phyloP scores from a whole-genome alignment of 2,888 invertebrate species.

The Stenotaenia linearis region DNA sequence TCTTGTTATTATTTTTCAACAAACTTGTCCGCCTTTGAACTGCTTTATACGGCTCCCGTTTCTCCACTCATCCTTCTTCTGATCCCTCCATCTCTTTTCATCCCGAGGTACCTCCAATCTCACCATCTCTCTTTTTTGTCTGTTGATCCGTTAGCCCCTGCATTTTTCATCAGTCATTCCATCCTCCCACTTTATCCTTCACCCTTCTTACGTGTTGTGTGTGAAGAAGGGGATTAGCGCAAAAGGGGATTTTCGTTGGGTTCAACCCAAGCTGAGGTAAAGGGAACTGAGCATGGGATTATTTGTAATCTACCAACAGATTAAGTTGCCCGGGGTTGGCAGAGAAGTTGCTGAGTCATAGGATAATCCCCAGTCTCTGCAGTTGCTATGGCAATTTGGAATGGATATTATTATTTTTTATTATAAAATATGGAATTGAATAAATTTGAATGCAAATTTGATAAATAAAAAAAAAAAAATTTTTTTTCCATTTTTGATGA shows the following conservation, averaged over 20 bases:
- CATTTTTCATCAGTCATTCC: conserved; percentile 37
- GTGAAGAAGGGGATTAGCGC: conserved; percentile 24
- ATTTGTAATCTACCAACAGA: conserved; percentile 6
- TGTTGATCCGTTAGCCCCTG: conserved; percentile 37
- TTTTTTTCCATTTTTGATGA: no score
- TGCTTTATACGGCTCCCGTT: not conserved
- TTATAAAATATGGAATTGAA: no score
- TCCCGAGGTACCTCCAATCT: conserved; percentile 36
- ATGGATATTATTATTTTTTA: not conserved
- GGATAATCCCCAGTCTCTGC: not conserved
- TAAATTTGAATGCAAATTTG: no score
- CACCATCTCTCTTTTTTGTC: conserved; percentile 35
- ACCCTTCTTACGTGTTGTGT: conserved; percentile 24
- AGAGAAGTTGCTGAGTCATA: conserved; percentile 29
- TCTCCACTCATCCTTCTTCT: conserved; percentile 36
- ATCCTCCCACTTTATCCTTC: conserved; percentile 27
- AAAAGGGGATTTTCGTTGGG: conserved; percentile 1
- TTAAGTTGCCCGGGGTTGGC: conserved; percentile 24
- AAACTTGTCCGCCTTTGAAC: conserved; percentile 33
- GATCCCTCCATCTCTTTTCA: conserved; percentile 35
- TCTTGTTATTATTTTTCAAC: conserved; percentile 32
- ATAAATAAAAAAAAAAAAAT: no score
- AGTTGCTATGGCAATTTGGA: conserved; percentile 18
- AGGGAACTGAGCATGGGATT: conserved; percentile 6
- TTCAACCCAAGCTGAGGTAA: conserved; percentile 1